These are phyloP conservation scores for Eucidaris tribuloides DNA, from an alignment of 35 echinoderm and acorn worm species.

Conservation along the genomic window DNA sequence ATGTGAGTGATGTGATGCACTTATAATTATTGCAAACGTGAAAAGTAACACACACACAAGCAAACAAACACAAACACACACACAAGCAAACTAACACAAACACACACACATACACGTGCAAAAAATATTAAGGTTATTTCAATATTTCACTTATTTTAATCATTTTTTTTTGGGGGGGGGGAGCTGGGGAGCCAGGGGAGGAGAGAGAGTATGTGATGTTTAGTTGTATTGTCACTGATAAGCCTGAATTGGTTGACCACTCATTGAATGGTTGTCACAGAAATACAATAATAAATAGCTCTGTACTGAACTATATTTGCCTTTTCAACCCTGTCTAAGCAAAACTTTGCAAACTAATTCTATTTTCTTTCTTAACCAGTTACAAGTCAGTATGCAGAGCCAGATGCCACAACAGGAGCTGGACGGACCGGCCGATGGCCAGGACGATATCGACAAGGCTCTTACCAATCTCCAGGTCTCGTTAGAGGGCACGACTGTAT, in stretches of 20 bases:
- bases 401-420: constrained; percentile 62
- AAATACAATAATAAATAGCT: too few species aligned
- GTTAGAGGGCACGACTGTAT: constrained; percentile 77
- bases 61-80: too few species aligned
- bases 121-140: too few species aligned
- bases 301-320: background rate
- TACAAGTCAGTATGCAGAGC: constrained; percentile 84
- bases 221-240: background rate
- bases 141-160: too few species aligned
- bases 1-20: too few species aligned
- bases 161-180: too few species aligned
- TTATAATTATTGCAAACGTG: too few species aligned
- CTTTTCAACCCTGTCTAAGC: background rate
- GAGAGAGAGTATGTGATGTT: background rate
- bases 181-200: too few species aligned
- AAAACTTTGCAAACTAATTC: background rate
- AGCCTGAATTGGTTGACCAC: background rate
- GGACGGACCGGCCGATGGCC: constrained; percentile 56
- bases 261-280: too few species aligned
- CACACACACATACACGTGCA: too few species aligned
- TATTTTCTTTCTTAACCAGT: constrained; percentile 43
- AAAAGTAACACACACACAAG: too few species aligned
- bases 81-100: too few species aligned
- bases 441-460: constrained; percentile 96
- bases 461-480: constrained; percentile 81